Base-by-base conservation (phyloP, 2,797 vertebrate species). In the Myripristis jacobus region DNA sequence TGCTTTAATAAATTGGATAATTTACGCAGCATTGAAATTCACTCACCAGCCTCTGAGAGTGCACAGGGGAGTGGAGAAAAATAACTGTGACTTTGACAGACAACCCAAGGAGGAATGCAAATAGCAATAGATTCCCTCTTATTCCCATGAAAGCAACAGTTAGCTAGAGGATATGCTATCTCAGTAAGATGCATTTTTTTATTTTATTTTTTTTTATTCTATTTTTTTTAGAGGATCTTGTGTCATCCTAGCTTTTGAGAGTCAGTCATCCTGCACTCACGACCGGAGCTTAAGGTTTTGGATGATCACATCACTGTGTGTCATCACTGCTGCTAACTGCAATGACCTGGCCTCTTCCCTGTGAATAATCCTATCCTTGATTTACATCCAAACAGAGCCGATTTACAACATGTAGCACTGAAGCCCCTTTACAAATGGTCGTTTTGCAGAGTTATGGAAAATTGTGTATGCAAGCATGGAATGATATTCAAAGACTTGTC, bases 21-120 rank as follows among this genome's bases (percentile, higher is more conserved):
- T 86, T 82, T 92, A 86, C 70, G 31, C 85, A 82, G 80, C 75
- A 82, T 78, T 87, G 81, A 80, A 90, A 87, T 92, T 89, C 84
- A 71, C 64, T 87, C 75, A 77, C 74, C 65, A 81, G 51, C 76
- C 66, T 53, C 81, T 81, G 81, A 65, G 86, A 79, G 83, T 82
- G 77, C 78, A 82, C 73, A 72, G 61, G 67, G 80, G 82, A 89
- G 78, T 77, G 72, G 77, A 87, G 78, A 79, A 79, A 57, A 73
- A 75, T 80, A 83, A 74, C 77, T 79, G 73, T 89, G 85, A 89
- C 86, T 85, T 87, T 93, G 90, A 93, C 64, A 71, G 79, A 91
- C 87, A 73, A 73, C 83, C 90, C 59, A 19, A 80, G 88, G 89
- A 92, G 84, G 79, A 92, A 81, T 83, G 77, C 79, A 89, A 91